These are phyloP conservation scores for Hydrolagus colliei DNA, from an alignment of 2,797 vertebrate species.

Conservation along the genomic window DNA sequence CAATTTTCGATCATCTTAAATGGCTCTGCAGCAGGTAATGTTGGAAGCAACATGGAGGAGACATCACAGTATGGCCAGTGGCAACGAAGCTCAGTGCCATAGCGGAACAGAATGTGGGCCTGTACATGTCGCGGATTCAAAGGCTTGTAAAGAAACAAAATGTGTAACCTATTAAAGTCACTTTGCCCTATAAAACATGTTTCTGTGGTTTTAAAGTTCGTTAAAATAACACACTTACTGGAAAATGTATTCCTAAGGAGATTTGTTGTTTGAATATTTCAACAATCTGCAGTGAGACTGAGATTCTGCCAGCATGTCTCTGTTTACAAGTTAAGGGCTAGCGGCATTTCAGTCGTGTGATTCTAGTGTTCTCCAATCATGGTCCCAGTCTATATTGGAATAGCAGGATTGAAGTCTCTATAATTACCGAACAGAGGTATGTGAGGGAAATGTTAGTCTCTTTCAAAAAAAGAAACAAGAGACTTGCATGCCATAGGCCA, in stretches of 20 bases:
- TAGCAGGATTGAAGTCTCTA: background rate
- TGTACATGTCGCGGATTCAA: background rate
- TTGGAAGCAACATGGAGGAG: too few species aligned
- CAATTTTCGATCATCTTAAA: too few species aligned
- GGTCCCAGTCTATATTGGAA: background rate
- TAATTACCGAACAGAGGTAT: background rate
- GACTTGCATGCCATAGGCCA: too few species aligned
- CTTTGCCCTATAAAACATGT: slow-evolving; percentile 13
- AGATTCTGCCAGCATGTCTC: background rate
- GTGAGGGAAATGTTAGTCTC: background rate
- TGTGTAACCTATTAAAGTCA: slow-evolving; percentile 1
- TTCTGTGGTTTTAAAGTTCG: slow-evolving; percentile 1
- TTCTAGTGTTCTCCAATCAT: background rate
- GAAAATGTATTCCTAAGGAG: slow-evolving; percentile 12
- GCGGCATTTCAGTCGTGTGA: background rate
- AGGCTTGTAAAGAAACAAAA: background rate
- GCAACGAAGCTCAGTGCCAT: background rate
- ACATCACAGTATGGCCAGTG: too few species aligned
- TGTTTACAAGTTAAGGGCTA: background rate
- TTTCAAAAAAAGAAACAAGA: too few species aligned
- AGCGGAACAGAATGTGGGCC: background rate
- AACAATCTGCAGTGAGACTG: background rate
- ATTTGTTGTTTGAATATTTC: slow-evolving; percentile 7
- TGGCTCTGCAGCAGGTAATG: too few species aligned
- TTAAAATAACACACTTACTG: slow-evolving; percentile 2